phyloP scores from a whole-genome alignment of 2,797 vertebrate genomes.

The Smutsia temminckii region DNA sequence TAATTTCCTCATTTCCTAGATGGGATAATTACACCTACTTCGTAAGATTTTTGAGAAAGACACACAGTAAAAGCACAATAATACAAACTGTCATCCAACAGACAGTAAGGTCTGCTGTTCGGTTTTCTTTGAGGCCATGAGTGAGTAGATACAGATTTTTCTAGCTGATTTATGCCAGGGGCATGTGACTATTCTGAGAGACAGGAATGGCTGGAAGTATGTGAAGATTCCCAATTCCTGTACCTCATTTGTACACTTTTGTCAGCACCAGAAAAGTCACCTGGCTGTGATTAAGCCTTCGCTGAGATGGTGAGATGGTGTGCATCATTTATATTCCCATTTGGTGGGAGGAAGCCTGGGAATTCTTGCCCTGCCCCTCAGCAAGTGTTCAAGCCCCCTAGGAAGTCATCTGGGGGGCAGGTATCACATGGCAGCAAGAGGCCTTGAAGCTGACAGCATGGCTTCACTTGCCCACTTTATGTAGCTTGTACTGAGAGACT shows the following conservation, averaged over 20 bases:
- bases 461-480: neutral
- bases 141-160: neutral
- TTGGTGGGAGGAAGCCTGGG: neutral
- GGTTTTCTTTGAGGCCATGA: neutral
- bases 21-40: neutral
- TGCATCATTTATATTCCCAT: neutral
- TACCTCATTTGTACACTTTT: neutral
- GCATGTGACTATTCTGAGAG: neutral
- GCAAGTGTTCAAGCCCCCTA: neutral
- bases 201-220: neutral
- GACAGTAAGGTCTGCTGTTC: neutral
- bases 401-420: neutral
- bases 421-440: neutral
- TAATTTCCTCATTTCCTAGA: constrained; percentile 28
- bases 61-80: neutral
- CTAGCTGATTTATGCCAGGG: neutral
- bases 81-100: neutral
- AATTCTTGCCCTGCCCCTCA: neutral
- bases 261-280: neutral
- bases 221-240: neutral
- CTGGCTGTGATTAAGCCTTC: neutral
- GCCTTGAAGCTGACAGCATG: neutral
- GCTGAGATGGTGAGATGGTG: neutral
- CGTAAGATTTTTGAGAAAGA: constrained; percentile 19
- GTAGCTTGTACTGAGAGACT: neutral